A percentile compares a stretch with the other conserved stretches of the same genome.
phyloP scores from a whole-genome alignment of 1,140 invertebrate genomes.

The Phortica variegata region DNA sequence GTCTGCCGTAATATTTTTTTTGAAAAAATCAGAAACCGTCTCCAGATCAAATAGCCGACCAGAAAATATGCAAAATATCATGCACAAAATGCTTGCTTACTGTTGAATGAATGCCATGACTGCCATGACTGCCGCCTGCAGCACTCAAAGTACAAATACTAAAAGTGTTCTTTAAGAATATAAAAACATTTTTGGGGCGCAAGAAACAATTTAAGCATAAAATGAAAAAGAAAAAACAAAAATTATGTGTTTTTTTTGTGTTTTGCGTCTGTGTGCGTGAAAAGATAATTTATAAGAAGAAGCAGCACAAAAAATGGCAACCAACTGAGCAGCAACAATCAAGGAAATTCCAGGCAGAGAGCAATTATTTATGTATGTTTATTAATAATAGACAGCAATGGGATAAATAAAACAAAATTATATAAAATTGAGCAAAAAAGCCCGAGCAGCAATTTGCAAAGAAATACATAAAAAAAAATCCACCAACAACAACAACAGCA shows the following conservation, averaged over 20 bases:
- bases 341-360: conserved; percentile 16
- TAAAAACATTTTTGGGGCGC: conserved; percentile 4
- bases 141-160: conserved; percentile 31
- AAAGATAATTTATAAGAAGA: conserved; percentile 38
- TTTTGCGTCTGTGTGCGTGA: conserved; percentile 24
- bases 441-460: too few species aligned
- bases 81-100: conserved; percentile 17
- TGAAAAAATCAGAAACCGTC: too few species aligned
- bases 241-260: conserved; percentile 16
- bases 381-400: conserved; percentile 27
- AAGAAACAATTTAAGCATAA: conserved; percentile 7
- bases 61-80: too few species aligned
- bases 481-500: too few species aligned
- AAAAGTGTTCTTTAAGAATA: conserved; percentile 12
- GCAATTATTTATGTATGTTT: conserved; percentile 29
- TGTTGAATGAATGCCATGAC: conserved; percentile 39
- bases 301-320: conserved; percentile 19
- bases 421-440: too few species aligned
- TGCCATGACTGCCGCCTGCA: conserved; percentile 39
- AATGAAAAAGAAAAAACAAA: conserved; percentile 21
- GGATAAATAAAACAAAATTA: conserved; percentile 3
- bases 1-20: neutral
- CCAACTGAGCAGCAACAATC: conserved; percentile 17
- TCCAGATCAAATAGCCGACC: too few species aligned
- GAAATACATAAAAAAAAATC: too few species aligned